Evolutionary conservation across 2,888 invertebrate species (phyloP), one percentile per base, ranked within the genome.

Genomic region (Caenorhabditis sp.): DNA sequence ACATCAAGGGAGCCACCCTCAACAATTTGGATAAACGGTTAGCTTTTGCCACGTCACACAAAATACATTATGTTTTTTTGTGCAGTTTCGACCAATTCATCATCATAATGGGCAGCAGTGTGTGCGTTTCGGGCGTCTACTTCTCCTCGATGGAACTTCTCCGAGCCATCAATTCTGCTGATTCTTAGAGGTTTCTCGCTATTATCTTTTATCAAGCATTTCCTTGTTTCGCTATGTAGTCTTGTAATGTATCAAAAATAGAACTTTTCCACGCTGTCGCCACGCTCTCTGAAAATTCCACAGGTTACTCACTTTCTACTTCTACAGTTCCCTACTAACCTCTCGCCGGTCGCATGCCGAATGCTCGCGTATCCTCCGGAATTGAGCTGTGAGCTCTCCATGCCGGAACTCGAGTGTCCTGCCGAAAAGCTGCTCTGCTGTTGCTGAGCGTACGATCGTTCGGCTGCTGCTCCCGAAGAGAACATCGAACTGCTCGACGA

Each of bases 21-120:
- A 94, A 80, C 11, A 77, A 84, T 24, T 43, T 77, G n/a, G 94
- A 85, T 39, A 72, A 80, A 55, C 80, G 82, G 71, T 66, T 22
- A 37, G n/a, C 15, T 17, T 48, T 15, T 17, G 11, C 17, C 8
- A 22, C 17, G 32, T 9, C 30, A 5, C 30, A 30, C 30, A 37
- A 2, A 50, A 1, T 20, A n/a, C n/a, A n/a, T n/a, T n/a, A n/a
- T n/a, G n/a, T n/a, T n/a, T n/a, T n/a, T n/a, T n/a, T n/a, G n/a
- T n/a, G n/a, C 52, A 93, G 94, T 22, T 94, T 93, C 89, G 95
- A 99, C 90, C 94, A 95, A 90, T 94, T 94, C 90, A 95, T 99
- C 80, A 98, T 99, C 79, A 92, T 93, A 79, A 91, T 97, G 43
- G 98, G 99, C 4, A 92, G 95, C 35, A 91, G 95, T n/a, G 96